Evolutionary conservation across 2,113 vertebrate species (phyloP).

Genomic region (Aspiorhynchus laticeps): DNA sequence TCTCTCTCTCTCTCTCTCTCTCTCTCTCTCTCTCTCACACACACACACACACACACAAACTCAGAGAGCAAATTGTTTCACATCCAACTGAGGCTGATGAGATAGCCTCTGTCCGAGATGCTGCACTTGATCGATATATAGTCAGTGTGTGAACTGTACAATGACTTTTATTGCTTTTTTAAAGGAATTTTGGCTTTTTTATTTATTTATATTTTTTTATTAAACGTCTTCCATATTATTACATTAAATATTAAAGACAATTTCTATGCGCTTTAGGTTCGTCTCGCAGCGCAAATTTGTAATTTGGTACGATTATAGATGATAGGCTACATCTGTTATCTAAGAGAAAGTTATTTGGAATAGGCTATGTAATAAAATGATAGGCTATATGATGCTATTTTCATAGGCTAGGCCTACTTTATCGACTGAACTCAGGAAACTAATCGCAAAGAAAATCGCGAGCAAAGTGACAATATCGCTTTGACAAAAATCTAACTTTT

Average conservation of each 20-base stretch:
- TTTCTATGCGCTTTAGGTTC: background rate
- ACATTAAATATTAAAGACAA: background rate
- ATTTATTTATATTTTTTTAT: background rate
- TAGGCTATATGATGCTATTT: background rate
- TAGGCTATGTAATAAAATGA: background rate
- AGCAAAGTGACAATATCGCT: background rate
- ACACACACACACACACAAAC: background rate
- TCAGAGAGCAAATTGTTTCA: slow-evolving; percentile 90
- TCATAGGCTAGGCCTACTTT: background rate
- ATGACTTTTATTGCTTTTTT: background rate
- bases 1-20: slow-evolving; percentile 56
- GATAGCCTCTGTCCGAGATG: slow-evolving; percentile 84
- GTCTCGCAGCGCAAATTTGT: background rate
- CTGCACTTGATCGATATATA: slow-evolving; percentile 49
- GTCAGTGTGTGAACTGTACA: slow-evolving; percentile 8
- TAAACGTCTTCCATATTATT: background rate
- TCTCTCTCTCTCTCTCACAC: background rate
- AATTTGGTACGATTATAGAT: background rate
- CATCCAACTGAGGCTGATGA: slow-evolving; percentile 90
- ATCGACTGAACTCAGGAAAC: background rate
- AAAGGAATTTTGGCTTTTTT: background rate
- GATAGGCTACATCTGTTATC: background rate
- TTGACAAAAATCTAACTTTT: background rate
- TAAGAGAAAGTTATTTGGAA: background rate
- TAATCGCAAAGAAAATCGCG: background rate